Percentiles rank a stretch among this genome's conserved stretches.
Conservation (phyloP, 2,888 invertebrate species). For the Aleiodes testaceus region DNA sequence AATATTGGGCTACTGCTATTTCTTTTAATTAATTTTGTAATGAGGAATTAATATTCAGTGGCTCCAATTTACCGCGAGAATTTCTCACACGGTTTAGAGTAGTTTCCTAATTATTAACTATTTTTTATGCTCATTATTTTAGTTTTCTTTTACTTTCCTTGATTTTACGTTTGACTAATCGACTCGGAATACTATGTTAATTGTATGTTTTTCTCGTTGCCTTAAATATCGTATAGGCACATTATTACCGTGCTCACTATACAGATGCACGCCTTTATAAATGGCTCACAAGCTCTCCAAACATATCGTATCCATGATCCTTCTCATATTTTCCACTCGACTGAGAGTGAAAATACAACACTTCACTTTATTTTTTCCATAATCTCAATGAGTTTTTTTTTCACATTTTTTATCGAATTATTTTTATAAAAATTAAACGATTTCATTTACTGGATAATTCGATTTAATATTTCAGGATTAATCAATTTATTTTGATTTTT, state of each 20-base stretch:
- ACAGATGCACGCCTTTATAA: conserved; percentile 21
- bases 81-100: background rate
- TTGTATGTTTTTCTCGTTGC: background rate
- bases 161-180: background rate
- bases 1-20: conserved; percentile 44
- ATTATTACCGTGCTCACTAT: conserved; percentile 1
- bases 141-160: conserved; percentile 4
- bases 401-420: background rate
- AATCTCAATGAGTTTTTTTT: conserved; percentile 18
- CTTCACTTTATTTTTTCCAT: background rate
- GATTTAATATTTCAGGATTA: no score
- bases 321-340: background rate
- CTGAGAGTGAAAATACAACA: background rate
- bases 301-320: background rate
- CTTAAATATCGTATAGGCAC: conserved; percentile 6
- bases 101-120: background rate
- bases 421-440: conserved; percentile 7
- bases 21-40: background rate
- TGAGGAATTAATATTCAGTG: no score
- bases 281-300: conserved; percentile 7
- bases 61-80: background rate
- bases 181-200: background rate
- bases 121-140: background rate
- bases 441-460: conserved; percentile 20
- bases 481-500: no score